Percentiles rank a stretch among this genome's conserved stretches.
These are phyloP conservation scores for Rhizoglyphus robini DNA, from an alignment of 1,140 invertebrate species.

Conservation along the genomic window DNA sequence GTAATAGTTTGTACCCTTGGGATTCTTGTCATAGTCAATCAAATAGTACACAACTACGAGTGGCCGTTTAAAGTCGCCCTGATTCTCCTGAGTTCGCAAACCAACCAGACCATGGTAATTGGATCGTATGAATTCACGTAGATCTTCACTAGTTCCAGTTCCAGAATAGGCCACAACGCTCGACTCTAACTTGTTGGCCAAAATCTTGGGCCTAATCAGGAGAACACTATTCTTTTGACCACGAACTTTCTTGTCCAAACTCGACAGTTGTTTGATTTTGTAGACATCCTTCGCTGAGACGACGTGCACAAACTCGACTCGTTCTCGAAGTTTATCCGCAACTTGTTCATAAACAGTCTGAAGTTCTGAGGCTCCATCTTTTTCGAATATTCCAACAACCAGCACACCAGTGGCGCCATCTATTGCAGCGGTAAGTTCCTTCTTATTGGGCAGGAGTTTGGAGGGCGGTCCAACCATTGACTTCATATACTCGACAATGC, in stretches of 20 bases:
- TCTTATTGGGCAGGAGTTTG: too few species aligned
- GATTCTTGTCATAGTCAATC: conserved; percentile 92
- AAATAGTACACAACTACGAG: conserved; percentile 79
- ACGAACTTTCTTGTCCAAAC: conserved; percentile 86
- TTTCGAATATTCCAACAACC: conserved; percentile 61
- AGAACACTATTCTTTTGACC: conserved; percentile 29
- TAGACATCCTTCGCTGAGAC: conserved; percentile 83
- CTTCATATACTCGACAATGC: conserved; percentile 30
- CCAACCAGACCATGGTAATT: conserved; percentile 81
- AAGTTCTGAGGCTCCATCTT: conserved; percentile 75
- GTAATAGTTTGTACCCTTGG: conserved; percentile 96
- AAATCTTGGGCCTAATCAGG: conserved; percentile 33
- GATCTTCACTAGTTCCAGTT: conserved; percentile 51
- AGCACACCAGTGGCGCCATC: conserved; percentile 65
- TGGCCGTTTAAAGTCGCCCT: conserved; percentile 68
- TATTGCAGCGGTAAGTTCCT: conserved; percentile 55
- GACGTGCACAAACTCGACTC: conserved; percentile 62
- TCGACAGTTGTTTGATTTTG: conserved; percentile 79
- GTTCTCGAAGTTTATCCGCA: conserved; percentile 55
- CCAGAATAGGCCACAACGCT: conserved; percentile 56
- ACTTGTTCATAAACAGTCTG: conserved; percentile 62
- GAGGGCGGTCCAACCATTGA: conserved; percentile 73
- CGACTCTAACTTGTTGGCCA: conserved; percentile 85
- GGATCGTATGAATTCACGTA: conserved; percentile 47
- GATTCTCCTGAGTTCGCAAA: conserved; percentile 67